Percentiles rank a stretch among this genome's conserved stretches.
phyloP scores from a whole-genome alignment of 2,113 vertebrate genomes.

The Myotis brandtii region DNA sequence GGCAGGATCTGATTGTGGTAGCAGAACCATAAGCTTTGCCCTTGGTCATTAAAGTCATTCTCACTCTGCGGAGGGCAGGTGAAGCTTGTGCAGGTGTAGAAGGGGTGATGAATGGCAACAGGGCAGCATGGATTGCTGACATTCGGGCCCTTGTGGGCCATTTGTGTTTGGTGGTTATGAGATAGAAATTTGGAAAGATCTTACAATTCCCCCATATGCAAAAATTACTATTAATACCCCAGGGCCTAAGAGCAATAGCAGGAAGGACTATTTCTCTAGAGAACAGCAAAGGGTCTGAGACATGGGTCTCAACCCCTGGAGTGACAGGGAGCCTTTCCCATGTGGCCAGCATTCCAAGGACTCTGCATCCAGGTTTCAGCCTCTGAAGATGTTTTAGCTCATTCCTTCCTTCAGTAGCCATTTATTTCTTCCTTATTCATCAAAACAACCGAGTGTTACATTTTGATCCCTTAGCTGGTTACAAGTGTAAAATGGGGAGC shows the following conservation, averaged over 20 bases:
- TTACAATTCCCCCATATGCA: neutral
- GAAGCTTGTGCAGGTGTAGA: neutral
- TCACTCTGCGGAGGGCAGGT: neutral
- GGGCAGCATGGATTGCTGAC: neutral
- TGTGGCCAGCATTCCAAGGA: neutral
- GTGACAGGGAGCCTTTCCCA: neutral
- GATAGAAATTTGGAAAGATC: neutral
- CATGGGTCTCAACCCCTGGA: neutral
- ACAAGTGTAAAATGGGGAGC: too few species aligned
- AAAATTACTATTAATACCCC: neutral
- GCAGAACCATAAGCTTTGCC: neutral
- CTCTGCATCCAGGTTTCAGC: neutral
- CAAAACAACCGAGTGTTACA: neutral
- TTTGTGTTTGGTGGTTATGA: neutral
- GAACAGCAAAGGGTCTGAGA: neutral
- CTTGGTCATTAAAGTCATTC: neutral
- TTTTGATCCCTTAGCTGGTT: neutral
- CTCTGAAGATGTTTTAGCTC: neutral
- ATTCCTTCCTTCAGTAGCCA: neutral
- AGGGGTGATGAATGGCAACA: too few species aligned
- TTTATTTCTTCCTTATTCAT: neutral
- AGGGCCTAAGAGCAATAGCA: neutral
- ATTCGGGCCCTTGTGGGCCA: neutral
- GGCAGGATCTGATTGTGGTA: neutral
- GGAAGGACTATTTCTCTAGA: neutral